Percentiles rank a stretch among this genome's conserved stretches.
These are phyloP conservation scores for Mus caroli DNA, from an alignment of 2,797 vertebrate genomes.

Conservation along the genomic window DNA sequence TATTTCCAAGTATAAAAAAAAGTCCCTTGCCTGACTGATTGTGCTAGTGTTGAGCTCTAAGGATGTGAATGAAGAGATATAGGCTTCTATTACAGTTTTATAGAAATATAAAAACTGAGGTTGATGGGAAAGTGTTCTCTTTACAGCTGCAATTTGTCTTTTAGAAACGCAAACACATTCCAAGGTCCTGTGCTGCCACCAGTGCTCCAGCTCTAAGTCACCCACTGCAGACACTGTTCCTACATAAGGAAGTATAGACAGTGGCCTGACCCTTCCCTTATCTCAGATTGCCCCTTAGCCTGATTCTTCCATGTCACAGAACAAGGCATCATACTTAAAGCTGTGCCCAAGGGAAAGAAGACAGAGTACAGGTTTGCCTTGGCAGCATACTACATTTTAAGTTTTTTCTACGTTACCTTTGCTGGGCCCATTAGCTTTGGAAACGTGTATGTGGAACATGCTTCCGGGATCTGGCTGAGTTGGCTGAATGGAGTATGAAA, in stretches of 20 bases:
- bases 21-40: background rate
- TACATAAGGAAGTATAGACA: fast-evolving
- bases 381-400: background rate
- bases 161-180: background rate
- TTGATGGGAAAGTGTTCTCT: background rate
- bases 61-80: background rate
- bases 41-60: background rate
- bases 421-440: slow-evolving; percentile 95
- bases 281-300: background rate
- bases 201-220: background rate
- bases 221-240: too few species aligned
- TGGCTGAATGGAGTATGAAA: slow-evolving; percentile 95
- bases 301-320: background rate
- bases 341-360: background rate
- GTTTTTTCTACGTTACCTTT: slow-evolving; percentile 90
- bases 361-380: background rate
- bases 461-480: slow-evolving; percentile 95
- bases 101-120: background rate
- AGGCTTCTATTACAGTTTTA: background rate
- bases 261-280: background rate
- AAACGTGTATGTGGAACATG: slow-evolving; percentile 96
- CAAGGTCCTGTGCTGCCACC: background rate
- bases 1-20: too few species aligned
- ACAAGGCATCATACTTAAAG: background rate
- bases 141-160: background rate